Base-by-base conservation (phyloP, 1,140 invertebrate species). In the Drosophila subobscura region DNA sequence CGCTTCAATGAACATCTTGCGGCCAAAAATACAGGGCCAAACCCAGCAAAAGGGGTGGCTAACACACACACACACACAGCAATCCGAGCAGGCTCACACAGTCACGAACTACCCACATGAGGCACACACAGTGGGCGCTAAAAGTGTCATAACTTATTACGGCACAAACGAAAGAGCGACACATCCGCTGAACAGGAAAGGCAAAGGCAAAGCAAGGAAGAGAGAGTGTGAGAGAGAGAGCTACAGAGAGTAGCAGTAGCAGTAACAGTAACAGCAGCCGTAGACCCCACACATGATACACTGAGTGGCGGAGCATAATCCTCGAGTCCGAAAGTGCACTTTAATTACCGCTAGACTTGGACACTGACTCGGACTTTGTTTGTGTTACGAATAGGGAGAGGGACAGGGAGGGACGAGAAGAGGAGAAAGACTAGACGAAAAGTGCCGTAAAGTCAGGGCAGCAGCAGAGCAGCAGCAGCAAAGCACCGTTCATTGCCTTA, bases 91-190 rank as follows among this genome's bases (percentile, higher is more conserved):
- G 7, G 7, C 5, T 45, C 53, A 55, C 20, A 10, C 5, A 27
- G 16, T 20, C 14, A 65, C 14, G 44, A 55, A 47, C 54, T 25
- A 54, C 58, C 7, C 40, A 27, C 45, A 45, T 53, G 16, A 47
- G 42, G 44, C 25, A 8, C 53, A 45, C 59, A 84, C 80, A 77
- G 72, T 80, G 77, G 72, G 81, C 67, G 77, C 65, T 66, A 70
- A 86, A 85, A 85, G 80, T 85, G 80, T 85, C 80, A 86, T 74
- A 85, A 86, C 73, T 81, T 81, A 77, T 86, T 77, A 78, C 54
- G 59, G 83, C 66, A 66, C 77, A 64, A 56, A 54, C 61, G 63
- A 75, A 75, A 60, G 75, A 60, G 74, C 74, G 78, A 71, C 70
- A 81, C 53, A 78, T 88, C 83, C 78, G 83, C 44, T 72, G 49